Conservation (phyloP, 2,797 vertebrate genomes). For the Phoeniculus purpureus region DNA sequence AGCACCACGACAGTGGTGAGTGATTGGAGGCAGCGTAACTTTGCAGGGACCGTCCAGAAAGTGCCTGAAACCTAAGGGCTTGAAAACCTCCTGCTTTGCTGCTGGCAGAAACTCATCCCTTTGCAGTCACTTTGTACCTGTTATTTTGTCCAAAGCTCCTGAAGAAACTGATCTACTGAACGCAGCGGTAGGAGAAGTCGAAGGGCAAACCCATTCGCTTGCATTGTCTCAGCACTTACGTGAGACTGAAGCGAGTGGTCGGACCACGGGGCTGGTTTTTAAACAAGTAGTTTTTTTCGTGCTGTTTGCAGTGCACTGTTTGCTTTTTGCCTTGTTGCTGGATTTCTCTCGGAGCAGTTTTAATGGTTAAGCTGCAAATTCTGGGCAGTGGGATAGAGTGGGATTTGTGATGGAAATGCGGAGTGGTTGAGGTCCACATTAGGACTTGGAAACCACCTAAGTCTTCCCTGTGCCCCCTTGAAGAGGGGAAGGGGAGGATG, state of each 20-base stretch:
- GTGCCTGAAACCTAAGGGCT: background rate
- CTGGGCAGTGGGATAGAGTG: fast-evolving
- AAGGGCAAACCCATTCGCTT: background rate
- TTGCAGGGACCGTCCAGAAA: background rate
- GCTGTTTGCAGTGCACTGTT: background rate
- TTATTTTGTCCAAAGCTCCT: background rate
- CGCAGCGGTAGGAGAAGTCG: background rate
- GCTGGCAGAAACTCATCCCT: background rate
- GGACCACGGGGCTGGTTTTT: background rate
- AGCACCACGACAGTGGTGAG: background rate
- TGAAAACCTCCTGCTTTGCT: background rate
- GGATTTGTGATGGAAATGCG: too few relatives aligned
- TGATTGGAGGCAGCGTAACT: fast-evolving
- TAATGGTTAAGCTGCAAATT: background rate
- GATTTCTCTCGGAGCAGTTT: background rate
- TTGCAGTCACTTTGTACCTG: background rate
- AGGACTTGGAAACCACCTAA: background rate
- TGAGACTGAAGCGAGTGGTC: background rate
- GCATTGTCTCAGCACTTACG: background rate
- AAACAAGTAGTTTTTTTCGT: background rate
- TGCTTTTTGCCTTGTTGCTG: background rate
- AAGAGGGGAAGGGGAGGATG: background rate
- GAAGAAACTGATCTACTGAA: background rate
- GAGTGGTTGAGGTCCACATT: background rate
- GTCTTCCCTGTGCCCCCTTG: background rate